A percentile compares a stretch with the other conserved stretches of the same genome.
Evolutionary conservation across 2,888 invertebrate species (phyloP).

Genomic region (Aphodius granarius): DNA sequence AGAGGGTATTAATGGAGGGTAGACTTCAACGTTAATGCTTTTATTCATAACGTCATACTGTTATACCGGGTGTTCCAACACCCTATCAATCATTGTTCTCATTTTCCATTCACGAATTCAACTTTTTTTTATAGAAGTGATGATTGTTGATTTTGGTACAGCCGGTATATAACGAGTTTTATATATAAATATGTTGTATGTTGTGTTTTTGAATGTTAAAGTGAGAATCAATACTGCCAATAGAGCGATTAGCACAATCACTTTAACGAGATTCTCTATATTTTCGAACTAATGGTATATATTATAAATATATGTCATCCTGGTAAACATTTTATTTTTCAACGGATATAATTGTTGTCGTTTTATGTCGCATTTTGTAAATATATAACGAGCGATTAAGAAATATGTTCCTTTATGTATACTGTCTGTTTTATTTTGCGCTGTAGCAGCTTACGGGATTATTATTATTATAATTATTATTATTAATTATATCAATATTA

Average conservation of each 20-base stretch:
- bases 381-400: slow-evolving; percentile 1
- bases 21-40: no score
- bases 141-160: background rate
- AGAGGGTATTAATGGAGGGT: no score
- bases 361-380: background rate
- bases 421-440: slow-evolving; percentile 28
- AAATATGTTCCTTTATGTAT: slow-evolving; percentile 7
- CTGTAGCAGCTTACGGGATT: slow-evolving; percentile 46
- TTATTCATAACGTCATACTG: background rate
- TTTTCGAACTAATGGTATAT: background rate
- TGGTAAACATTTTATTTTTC: background rate
- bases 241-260: background rate
- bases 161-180: background rate
- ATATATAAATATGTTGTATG: background rate
- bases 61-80: background rate
- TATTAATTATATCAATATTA: background rate
- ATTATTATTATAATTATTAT: slow-evolving; percentile 32
- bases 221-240: background rate
- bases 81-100: background rate
- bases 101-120: no score
- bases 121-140: background rate
- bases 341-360: background rate
- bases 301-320: background rate
- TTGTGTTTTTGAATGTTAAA: background rate
- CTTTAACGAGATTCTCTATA: background rate